phyloP scores from a whole-genome alignment of 1,140 invertebrate species.

The Aphaenogaster floridana region DNA sequence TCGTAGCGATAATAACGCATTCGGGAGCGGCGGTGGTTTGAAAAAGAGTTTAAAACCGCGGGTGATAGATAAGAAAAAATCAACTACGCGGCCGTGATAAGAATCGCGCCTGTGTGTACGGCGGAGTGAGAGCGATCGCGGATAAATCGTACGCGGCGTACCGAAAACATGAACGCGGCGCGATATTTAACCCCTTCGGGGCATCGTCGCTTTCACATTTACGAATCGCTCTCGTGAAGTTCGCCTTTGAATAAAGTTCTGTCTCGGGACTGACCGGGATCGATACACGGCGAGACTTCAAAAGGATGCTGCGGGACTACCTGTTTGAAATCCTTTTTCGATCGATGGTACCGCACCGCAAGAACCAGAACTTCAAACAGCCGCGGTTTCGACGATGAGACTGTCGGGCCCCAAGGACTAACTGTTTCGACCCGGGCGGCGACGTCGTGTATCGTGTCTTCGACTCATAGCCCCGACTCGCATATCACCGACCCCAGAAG shows the following conservation, averaged over 20 bases:
- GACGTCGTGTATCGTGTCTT: slow-evolving; percentile 37
- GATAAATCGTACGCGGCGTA: slow-evolving; percentile 71
- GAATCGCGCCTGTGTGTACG: neutral
- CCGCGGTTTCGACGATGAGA: slow-evolving; percentile 3
- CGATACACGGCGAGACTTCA: neutral
- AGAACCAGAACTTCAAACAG: slow-evolving; percentile 26
- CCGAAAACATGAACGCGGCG: slow-evolving; percentile 44
- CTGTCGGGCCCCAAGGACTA: slow-evolving; percentile 36
- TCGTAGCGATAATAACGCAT: slow-evolving; percentile 69
- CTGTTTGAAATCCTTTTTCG: slow-evolving; percentile 35
- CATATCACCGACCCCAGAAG: slow-evolving; percentile 38
- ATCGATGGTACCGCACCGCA: neutral
- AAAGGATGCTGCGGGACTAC: slow-evolving; percentile 12
- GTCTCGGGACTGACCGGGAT: neutral
- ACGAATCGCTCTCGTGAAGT: neutral
- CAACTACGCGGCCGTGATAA: slow-evolving; percentile 27
- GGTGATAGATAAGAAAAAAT: slow-evolving; percentile 71
- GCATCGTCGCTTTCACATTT: slow-evolving; percentile 43
- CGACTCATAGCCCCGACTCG: neutral
- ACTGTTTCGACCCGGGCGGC: slow-evolving; percentile 45
- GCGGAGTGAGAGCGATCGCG: slow-evolving; percentile 28
- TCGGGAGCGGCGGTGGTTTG: slow-evolving; percentile 62
- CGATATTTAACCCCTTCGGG: slow-evolving; percentile 61
- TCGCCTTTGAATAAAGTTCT: slow-evolving; percentile 36
- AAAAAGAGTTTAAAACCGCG: slow-evolving; percentile 47